These are phyloP conservation scores for Danio rerio DNA, from an alignment of 2,113 vertebrate species.

Conservation along the genomic window DNA sequence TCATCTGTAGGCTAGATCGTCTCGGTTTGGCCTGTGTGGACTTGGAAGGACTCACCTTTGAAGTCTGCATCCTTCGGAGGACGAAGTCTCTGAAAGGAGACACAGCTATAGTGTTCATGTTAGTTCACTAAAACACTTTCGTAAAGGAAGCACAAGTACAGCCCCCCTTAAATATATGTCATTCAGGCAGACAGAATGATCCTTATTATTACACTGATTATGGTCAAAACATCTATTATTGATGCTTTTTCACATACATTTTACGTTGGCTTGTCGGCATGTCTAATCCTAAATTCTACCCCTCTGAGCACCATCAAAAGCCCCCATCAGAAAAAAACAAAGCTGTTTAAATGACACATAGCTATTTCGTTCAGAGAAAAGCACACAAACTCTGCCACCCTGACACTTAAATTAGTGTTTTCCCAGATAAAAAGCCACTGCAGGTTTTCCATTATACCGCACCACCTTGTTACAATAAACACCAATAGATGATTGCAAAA, in stretches of 20 bases:
- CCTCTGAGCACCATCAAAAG: slow-evolving; percentile 21
- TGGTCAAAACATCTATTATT: slow-evolving; percentile 56
- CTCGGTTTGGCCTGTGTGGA: no score
- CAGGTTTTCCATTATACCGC: background rate
- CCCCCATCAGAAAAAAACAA: slow-evolving; percentile 38
- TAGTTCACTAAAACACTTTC: no score
- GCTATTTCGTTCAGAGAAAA: slow-evolving; percentile 36
- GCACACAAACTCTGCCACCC: slow-evolving; percentile 9
- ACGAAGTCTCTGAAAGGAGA: no score
- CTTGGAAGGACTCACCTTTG: no score
- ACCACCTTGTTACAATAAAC: slow-evolving; percentile 14
- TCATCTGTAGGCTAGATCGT: no score
- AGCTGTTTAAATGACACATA: slow-evolving; percentile 46
- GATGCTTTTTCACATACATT: slow-evolving; percentile 56
- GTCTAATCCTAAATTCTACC: background rate
- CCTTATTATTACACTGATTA: slow-evolving; percentile 42
- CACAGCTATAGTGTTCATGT: no score
- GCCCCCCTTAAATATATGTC: background rate
- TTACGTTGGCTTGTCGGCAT: background rate
- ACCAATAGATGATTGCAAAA: no score
- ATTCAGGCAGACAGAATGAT: slow-evolving; percentile 22
- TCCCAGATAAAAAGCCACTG: slow-evolving; percentile 1
- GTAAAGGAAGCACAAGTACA: no score
- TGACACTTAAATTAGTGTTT: slow-evolving; percentile 14
- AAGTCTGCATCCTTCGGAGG: no score